Evolutionary conservation across 2,797 vertebrate genomes (phyloP).

Genomic region (Margarornis squamiger): DNA sequence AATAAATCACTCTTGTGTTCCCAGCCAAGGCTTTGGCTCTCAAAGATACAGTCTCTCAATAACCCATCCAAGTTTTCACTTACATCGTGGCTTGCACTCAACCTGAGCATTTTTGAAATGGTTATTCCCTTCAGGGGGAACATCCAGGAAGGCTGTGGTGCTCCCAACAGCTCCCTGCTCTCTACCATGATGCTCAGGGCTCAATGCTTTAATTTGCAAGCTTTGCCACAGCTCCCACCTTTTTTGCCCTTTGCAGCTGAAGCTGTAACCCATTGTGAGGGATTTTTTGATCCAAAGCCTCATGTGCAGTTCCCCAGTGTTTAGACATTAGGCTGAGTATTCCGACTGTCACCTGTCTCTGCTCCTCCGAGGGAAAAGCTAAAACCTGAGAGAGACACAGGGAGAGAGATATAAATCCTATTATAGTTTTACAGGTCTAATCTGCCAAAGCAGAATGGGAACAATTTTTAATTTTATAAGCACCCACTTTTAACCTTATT

Average conservation of each 20-base stretch:
- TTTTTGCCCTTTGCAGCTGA: not conserved
- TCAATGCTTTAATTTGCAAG: not conserved
- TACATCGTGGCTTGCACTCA: accelerated
- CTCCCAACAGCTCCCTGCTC: not conserved
- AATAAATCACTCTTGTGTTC: not conserved
- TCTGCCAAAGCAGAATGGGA: conserved; percentile 29
- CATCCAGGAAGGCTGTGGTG: not conserved
- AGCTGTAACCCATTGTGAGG: not conserved
- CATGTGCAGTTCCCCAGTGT: not conserved
- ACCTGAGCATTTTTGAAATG: not conserved
- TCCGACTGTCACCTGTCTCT: not conserved
- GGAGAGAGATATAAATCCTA: conserved; percentile 19
- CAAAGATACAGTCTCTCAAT: not conserved
- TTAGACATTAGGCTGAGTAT: not conserved
- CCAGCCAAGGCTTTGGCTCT: not conserved
- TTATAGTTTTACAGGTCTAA: conserved; percentile 36
- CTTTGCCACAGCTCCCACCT: not conserved
- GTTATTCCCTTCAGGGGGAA: not conserved
- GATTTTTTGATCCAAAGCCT: not conserved
- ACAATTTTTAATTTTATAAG: conserved; percentile 46
- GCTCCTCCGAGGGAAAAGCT: not conserved
- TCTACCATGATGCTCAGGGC: not conserved
- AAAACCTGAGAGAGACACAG: not conserved
- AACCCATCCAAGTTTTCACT: not conserved
- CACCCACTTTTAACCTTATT: conserved; percentile 18